Conservation (phyloP, 2,797 vertebrate species). For the Spizella passerina region DNA sequence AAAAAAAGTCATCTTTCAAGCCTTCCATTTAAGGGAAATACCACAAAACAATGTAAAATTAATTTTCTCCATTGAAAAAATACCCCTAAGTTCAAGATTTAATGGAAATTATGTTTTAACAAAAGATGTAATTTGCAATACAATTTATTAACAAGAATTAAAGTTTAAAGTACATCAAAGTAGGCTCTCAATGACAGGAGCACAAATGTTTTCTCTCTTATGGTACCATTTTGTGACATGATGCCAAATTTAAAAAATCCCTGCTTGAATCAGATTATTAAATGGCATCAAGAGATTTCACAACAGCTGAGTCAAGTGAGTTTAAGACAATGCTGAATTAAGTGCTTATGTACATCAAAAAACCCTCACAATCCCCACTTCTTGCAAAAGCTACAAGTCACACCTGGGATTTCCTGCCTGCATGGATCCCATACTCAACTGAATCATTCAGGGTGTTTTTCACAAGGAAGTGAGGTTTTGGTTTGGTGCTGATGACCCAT, state of each 20-base stretch:
- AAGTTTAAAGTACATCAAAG: background rate
- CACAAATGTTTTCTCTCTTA: background rate
- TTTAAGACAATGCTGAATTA: background rate
- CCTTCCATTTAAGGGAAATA: background rate
- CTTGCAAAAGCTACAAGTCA: background rate
- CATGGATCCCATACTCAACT: fast-evolving
- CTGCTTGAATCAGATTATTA: background rate
- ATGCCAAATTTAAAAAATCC: background rate
- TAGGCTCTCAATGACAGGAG: background rate
- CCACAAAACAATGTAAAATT: background rate
- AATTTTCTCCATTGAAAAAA: background rate
- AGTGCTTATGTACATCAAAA: background rate
- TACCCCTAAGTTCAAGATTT: background rate
- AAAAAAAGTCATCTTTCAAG: background rate
- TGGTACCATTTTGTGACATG: background rate
- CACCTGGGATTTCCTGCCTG: background rate
- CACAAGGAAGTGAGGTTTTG: background rate
- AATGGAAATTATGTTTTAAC: background rate
- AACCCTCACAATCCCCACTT: background rate
- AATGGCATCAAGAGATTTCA: background rate
- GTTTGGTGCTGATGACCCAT: background rate
- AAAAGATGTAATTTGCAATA: background rate
- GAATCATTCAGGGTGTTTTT: background rate
- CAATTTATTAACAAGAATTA: background rate
- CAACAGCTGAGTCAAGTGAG: background rate